Base-by-base conservation (phyloP, 2,113 vertebrate species). In the Xiphophorus maculatus region DNA sequence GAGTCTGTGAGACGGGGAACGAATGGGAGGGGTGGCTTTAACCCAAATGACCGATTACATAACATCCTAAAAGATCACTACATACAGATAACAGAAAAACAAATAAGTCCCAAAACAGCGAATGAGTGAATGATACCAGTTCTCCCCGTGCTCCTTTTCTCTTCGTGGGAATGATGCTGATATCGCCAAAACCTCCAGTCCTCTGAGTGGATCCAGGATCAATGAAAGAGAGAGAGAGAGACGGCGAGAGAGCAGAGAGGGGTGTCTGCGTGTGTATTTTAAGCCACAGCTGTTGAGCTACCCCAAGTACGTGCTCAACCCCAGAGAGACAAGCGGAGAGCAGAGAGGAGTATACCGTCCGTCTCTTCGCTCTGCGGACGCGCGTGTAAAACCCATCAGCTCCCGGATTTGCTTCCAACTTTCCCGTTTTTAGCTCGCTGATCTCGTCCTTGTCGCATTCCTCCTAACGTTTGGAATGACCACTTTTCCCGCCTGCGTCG, bases 381-480 rank as follows among this genome's bases (percentile, higher is more conserved):
- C 69, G 42, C 66, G 74, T 71, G 42, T 81, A n/a, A 73, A 80
- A 79, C 60, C 70, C 58, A 58, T 30, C 82, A 28, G 65, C 82
- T 75, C 86, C 71, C 30, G 90, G 89, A 89, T 90, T 88, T 81
- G 76, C 74, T 83, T 72, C 74, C 30, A 88, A 86, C 79, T 85
- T 87, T 87, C 37, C 60, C 14, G 54, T 68, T 32, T 71, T 78
- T 42, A 66, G 69, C 37, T 84, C 81, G 73, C n/a, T 63, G 17
- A 42, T 75, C 48, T 73, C 74, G 54, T 44, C 63, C 14, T 11
- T 35, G 74, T 73, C 84, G 80, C 84, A 75, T 87, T 83, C 82
- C 74, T 81, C 51, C 73, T 19, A 25, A 28, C 48, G 84, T 80
- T 81, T 92, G 94, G 93, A 91, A 95, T 95, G 94, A 93, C 76